phyloP scores from a whole-genome alignment of 2,797 vertebrate genomes.

The Premnoplex brunnescens region DNA sequence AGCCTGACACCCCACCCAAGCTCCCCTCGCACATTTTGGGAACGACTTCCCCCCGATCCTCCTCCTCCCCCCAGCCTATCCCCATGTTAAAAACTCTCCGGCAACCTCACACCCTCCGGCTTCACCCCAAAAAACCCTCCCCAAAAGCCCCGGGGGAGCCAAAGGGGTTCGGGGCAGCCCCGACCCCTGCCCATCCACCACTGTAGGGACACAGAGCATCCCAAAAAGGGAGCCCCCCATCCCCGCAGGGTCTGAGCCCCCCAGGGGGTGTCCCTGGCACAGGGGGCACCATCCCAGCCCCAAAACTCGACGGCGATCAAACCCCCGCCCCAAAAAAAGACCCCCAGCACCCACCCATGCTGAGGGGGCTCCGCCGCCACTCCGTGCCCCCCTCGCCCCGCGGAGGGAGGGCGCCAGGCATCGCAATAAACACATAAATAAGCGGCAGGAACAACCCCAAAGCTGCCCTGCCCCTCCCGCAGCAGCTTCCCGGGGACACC shows the following conservation, averaged over 20 bases:
- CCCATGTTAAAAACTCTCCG: neutral
- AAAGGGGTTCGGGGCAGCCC: neutral
- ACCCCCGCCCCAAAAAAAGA: too few relatives aligned
- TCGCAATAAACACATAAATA: neutral
- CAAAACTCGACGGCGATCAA: neutral
- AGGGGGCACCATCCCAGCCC: neutral
- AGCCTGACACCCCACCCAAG: constrained; percentile 16
- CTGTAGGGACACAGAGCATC: too few relatives aligned
- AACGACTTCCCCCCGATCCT: neutral
- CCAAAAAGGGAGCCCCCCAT: neutral
- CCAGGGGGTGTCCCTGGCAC: neutral
- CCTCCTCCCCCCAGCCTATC: neutral
- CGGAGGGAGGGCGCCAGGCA: neutral
- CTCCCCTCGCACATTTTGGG: constrained; percentile 20
- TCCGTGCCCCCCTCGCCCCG: neutral
- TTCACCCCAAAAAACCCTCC: neutral
- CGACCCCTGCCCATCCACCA: neutral
- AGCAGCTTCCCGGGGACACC: neutral
- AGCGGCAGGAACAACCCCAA: neutral
- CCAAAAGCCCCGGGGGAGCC: neutral
- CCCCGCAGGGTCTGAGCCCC: neutral
- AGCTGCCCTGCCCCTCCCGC: constrained; percentile 19
- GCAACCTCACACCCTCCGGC: neutral
- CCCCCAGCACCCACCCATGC: neutral
- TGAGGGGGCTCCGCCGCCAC: neutral